phyloP scores from a whole-genome alignment of 1,140 invertebrate genomes.

The Rhynchophorus ferrugineus region DNA sequence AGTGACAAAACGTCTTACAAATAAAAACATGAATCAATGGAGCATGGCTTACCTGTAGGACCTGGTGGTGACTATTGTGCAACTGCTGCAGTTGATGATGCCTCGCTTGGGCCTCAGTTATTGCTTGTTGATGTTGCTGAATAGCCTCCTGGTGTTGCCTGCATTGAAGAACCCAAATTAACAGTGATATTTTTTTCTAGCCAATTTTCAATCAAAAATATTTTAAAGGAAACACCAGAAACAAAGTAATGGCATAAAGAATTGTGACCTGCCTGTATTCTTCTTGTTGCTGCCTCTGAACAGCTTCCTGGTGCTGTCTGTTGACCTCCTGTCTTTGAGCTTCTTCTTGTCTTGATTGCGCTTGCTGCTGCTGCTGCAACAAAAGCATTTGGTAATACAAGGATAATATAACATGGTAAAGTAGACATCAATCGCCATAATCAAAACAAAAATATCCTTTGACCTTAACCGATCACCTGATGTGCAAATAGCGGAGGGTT shows the following conservation, averaged over 20 bases:
- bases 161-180: constrained; percentile 5
- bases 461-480: too few species aligned
- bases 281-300: constrained; percentile 34
- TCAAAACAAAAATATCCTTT: too few species aligned
- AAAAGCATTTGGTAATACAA: constrained; percentile 1
- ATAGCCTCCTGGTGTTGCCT: constrained; percentile 32
- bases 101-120: constrained; percentile 32
- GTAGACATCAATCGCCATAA: too few species aligned
- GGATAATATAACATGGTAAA: too few species aligned
- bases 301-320: constrained; percentile 33
- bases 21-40: too few species aligned
- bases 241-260: too few species aligned
- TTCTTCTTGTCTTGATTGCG: constrained; percentile 30
- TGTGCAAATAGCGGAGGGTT: too few species aligned
- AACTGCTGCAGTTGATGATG: constrained; percentile 29
- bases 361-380: constrained; percentile 27
- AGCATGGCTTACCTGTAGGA: not conserved
- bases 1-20: too few species aligned
- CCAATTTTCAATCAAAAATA: not conserved
- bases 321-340: constrained; percentile 31
- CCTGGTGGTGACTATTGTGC: constrained; percentile 28
- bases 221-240: not conserved
- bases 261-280: constrained; percentile 32
- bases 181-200: not conserved
- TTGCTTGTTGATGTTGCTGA: constrained; percentile 32